phyloP scores from a whole-genome alignment of 2,113 vertebrate genomes.

The Corapipo altera region DNA sequence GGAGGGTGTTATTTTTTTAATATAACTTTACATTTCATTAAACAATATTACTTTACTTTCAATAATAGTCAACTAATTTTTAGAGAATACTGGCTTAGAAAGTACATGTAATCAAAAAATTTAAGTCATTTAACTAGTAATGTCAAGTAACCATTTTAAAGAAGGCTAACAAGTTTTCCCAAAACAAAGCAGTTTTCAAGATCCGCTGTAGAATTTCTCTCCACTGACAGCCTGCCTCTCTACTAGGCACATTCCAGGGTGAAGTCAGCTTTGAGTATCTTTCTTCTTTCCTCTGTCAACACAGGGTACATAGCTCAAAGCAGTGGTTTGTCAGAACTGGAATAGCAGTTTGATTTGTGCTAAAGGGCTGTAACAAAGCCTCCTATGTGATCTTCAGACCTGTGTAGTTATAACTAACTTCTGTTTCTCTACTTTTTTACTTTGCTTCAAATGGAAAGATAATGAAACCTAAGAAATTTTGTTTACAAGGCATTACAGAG shows the following conservation, averaged over 20 bases:
- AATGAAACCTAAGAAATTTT: background rate
- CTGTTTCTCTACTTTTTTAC: background rate
- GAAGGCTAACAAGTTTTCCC: background rate
- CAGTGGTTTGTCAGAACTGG: background rate
- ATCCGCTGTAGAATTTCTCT: background rate
- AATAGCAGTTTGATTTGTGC: background rate
- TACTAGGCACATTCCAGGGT: background rate
- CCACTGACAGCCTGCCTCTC: background rate
- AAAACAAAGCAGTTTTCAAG: background rate
- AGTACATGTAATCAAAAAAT: background rate
- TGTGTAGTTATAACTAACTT: background rate
- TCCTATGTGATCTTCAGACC: background rate
- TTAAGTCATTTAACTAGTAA: background rate
- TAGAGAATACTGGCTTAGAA: background rate
- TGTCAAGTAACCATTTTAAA: background rate
- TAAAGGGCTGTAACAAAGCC: background rate
- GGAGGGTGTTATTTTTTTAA: too few relatives aligned
- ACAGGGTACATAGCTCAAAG: background rate
- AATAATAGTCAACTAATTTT: background rate
- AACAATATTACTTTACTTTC: background rate
- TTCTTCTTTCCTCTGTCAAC: background rate
- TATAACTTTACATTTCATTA: background rate
- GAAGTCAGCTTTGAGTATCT: background rate
- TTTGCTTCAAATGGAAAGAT: background rate
- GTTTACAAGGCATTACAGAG: background rate